Percentiles rank a stretch among this genome's conserved stretches.
Evolutionary conservation across 2,113 vertebrate species (phyloP).

Genomic region (Rhegmatorhina hoffmannsi): DNA sequence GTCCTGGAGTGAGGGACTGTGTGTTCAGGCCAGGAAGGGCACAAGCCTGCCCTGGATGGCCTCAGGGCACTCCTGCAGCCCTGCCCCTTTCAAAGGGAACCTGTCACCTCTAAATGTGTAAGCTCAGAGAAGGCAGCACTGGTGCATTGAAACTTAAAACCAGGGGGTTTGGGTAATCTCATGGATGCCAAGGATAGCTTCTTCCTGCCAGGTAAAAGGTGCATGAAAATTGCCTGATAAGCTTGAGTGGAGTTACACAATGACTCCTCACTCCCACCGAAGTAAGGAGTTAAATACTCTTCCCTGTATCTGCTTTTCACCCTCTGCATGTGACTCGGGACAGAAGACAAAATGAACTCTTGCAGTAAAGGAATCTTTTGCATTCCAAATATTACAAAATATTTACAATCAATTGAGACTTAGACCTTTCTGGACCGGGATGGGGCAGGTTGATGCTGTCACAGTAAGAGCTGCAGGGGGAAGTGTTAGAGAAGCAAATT

Average conservation of each 20-base stretch:
- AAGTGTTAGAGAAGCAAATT: not conserved
- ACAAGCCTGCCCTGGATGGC: not conserved
- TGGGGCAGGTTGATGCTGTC: not conserved
- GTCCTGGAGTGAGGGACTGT: not conserved
- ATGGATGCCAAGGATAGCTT: not conserved
- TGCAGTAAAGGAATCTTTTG: not conserved
- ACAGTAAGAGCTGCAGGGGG: not conserved
- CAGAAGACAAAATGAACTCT: not conserved
- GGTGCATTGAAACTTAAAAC: slow-evolving; percentile 8
- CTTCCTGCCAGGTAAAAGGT: not conserved
- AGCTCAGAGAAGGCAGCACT: not conserved
- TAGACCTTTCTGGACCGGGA: not conserved
- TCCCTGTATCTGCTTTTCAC: not conserved
- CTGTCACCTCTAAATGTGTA: not conserved
- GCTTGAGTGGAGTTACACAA: not conserved
- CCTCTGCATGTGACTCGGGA: not conserved
- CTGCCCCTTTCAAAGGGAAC: not conserved
- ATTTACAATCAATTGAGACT: not conserved
- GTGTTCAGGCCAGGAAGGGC: not conserved
- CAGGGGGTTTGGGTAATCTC: not conserved
- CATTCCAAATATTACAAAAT: not conserved
- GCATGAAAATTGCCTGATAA: not conserved
- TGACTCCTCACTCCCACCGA: not conserved
- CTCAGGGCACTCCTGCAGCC: not conserved
- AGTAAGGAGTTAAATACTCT: not conserved